Conservation (phyloP, 2,113 vertebrate species). For the Oxyruncus cristatus region DNA sequence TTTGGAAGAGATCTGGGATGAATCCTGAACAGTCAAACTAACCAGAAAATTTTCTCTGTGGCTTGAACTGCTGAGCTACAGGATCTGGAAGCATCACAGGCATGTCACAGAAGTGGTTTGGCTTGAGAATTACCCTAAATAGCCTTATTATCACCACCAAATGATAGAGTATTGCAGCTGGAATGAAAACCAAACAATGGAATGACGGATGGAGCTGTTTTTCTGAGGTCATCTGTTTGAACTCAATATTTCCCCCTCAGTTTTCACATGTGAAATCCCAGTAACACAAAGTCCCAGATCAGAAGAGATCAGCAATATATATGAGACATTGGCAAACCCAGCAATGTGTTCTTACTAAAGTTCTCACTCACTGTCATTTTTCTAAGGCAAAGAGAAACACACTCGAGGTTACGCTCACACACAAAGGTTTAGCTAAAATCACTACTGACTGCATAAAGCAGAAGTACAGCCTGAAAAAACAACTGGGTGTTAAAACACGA, state of each 20-base stretch:
- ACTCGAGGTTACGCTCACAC: background rate
- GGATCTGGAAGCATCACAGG: background rate
- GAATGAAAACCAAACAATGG: background rate
- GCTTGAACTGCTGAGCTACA: background rate
- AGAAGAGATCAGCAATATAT: background rate
- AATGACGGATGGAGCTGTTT: background rate
- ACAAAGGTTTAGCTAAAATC: background rate
- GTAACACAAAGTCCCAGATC: background rate
- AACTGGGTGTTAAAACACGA: background rate
- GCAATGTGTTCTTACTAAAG: background rate
- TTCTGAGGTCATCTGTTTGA: background rate
- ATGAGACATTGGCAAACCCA: background rate
- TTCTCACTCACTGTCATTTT: background rate
- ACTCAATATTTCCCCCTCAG: background rate
- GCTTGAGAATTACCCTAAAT: constrained; percentile 1
- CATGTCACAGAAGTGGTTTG: background rate
- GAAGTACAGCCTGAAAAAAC: background rate
- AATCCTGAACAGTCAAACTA: background rate
- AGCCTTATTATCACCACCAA: background rate
- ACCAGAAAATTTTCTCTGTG: background rate
- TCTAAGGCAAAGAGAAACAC: background rate
- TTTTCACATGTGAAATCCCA: background rate
- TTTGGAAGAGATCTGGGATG: background rate
- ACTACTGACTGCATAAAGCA: background rate
- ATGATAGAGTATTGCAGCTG: background rate